These are phyloP conservation scores for Caenorhabditis inopinata DNA, from an alignment of 1,140 invertebrate species.

Conservation along the genomic window DNA sequence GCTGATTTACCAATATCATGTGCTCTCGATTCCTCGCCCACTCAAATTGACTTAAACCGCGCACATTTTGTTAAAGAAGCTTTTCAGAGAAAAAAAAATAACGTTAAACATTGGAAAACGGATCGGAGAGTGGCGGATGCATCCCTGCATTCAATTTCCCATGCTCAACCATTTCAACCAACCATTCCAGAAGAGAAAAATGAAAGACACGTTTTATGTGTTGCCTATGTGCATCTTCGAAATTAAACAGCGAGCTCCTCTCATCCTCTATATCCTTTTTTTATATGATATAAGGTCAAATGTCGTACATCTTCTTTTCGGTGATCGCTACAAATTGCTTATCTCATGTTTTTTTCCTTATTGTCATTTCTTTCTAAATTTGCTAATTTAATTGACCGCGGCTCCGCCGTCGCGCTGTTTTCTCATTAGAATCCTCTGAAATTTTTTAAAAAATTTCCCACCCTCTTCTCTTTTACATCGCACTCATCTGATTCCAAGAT, in stretches of 20 bases:
- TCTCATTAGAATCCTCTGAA: too few relatives aligned
- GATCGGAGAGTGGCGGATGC: background rate
- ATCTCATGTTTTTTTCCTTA: background rate
- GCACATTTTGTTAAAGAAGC: background rate
- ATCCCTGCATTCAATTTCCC: slow-evolving; percentile 14
- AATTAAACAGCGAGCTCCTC: slow-evolving; percentile 12
- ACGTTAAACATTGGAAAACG: background rate
- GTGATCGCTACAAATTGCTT: background rate
- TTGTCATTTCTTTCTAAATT: too few relatives aligned
- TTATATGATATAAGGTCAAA: background rate
- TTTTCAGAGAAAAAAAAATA: background rate
- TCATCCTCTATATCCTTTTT: background rate
- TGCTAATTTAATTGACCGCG: too few relatives aligned
- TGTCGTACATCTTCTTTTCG: background rate
- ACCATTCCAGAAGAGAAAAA: background rate
- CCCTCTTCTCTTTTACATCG: background rate
- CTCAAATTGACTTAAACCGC: too few relatives aligned
- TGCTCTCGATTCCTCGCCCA: background rate
- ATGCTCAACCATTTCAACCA: background rate
- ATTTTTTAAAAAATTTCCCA: background rate
- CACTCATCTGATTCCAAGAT: background rate
- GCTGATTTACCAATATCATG: slow-evolving; percentile 16
- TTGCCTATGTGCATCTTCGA: slow-evolving; percentile 10
- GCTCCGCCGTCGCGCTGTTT: too few relatives aligned
- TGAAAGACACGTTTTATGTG: background rate